phyloP scores from a whole-genome alignment of 2,113 vertebrate genomes.

The Phylloscopus trochilus region DNA sequence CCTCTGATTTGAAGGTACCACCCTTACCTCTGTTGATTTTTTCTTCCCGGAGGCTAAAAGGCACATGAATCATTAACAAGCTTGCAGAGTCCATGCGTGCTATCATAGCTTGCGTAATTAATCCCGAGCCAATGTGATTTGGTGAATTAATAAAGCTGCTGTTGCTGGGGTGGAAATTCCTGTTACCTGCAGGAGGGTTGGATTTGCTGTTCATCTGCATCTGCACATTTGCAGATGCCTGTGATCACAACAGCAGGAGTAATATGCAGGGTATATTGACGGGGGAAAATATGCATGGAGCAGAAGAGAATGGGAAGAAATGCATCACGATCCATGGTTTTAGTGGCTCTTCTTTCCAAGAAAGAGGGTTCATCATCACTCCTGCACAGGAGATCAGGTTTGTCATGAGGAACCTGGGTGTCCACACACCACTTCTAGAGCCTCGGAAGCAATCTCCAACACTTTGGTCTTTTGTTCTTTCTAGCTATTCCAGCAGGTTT shows the following conservation, averaged over 20 bases:
- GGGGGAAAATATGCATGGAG: neutral
- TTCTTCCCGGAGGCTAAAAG: slow-evolving; percentile 39
- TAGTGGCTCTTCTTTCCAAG: neutral
- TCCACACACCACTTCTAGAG: neutral
- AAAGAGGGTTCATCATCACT: neutral
- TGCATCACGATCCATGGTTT: neutral
- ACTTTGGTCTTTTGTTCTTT: neutral
- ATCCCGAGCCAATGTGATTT: slow-evolving; percentile 25
- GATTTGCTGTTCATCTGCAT: slow-evolving; percentile 24
- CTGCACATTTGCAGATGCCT: neutral
- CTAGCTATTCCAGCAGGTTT: rapidly evolving
- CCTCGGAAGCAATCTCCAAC: neutral
- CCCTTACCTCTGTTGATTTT: neutral
- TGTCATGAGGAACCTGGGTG: neutral
- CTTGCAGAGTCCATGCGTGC: neutral
- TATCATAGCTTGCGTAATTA: slow-evolving; percentile 49
- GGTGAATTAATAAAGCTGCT: slow-evolving; percentile 38
- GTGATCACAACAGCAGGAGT: neutral
- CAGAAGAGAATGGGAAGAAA: neutral
- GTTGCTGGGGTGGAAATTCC: slow-evolving; percentile 59
- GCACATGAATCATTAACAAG: slow-evolving; percentile 54
- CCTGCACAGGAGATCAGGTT: neutral
- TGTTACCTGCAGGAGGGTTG: slow-evolving; percentile 49
- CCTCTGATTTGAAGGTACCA: neutral
- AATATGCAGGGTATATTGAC: neutral